Conservation (phyloP, 2,113 vertebrate genomes). For the Odontesthes bonariensis region DNA sequence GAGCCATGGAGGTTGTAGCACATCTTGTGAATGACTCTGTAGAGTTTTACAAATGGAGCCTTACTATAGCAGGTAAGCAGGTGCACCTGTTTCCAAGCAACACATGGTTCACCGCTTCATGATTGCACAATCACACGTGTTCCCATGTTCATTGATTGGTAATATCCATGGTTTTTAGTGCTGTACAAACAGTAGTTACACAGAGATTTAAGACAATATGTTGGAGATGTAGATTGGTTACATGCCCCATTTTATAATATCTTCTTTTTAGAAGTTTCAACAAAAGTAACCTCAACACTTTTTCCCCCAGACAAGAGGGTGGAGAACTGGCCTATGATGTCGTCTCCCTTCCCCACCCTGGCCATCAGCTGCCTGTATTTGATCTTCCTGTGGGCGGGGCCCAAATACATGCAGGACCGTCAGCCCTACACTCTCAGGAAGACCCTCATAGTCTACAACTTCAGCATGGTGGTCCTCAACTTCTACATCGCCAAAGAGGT, state of each 20-base stretch:
- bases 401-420: conserved; percentile 94
- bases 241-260: too few relatives aligned
- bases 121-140: too few relatives aligned
- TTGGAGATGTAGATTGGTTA: too few relatives aligned
- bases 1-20: conserved; percentile 81
- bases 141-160: too few relatives aligned
- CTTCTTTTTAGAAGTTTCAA: too few relatives aligned
- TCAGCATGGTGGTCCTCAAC: conserved; percentile 99
- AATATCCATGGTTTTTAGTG: neutral
- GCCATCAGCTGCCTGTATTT: conserved; percentile 95
- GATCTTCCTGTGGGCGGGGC: conserved; percentile 96
- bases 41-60: conserved; percentile 96
- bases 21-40: conserved; percentile 90
- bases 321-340: conserved; percentile 96
- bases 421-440: conserved; percentile 93
- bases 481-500: conserved; percentile 99
- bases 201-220: neutral
- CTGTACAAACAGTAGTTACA: neutral
- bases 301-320: conserved; percentile 91
- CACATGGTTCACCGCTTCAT: neutral
- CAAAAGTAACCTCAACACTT: neutral
- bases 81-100: conserved; percentile 1
- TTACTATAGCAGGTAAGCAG: conserved; percentile 93
- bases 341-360: conserved; percentile 91
- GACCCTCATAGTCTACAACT: conserved; percentile 96